Base-by-base conservation (phyloP, 2,113 vertebrate species). In the Ursus arctos region DNA sequence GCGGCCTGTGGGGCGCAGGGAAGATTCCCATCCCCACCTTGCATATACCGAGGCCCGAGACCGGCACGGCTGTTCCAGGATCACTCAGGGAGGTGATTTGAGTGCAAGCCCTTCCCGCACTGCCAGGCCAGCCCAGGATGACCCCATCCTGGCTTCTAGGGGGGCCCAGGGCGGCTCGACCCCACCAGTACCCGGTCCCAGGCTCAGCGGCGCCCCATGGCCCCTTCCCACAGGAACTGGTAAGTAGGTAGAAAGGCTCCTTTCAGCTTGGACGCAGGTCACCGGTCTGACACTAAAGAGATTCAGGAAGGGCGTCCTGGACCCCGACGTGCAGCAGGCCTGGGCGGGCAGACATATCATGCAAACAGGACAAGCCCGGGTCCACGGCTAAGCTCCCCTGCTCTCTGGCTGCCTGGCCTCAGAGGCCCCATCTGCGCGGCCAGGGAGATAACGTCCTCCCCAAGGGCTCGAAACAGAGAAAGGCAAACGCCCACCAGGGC, bases 131-230 rank as follows among this genome's bases (percentile, higher is more conserved):
- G n/a, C 49, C 47, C 2, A 7, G 51, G 79, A 19, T 2, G 61
- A 49, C 36, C 6, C 21, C 7, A 0, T 4, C 40, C 33, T 51
- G 26, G 53, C 40, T 55, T 47, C 47, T 5, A 2, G 0, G 12
- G 31, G 26, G 13, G 51, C 43, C 33, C 0, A 0, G 33, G 11
- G 7, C 1, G 4, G 22, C 53, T 13, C 24, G 11, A 67, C 7
- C 33, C 63, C 0, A 0, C 7, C 13, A 0, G 31, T 1, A 8
- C 1, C 61, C 7, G 4, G 15, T 65, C 26, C 53, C 24, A 15
- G 36, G 51, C 31, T 49, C 40, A 1, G 72, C 26, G 21, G 51
- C 3, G 53, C 59, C 49, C 67, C 6, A 1, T 11, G 13, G 26
- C 74, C 69, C 59, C 49, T 24, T 59, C 61, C 61, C 63, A 33